Base-by-base conservation (phyloP, 2,797 vertebrate genomes). In the Notamacropus eugenii region DNA sequence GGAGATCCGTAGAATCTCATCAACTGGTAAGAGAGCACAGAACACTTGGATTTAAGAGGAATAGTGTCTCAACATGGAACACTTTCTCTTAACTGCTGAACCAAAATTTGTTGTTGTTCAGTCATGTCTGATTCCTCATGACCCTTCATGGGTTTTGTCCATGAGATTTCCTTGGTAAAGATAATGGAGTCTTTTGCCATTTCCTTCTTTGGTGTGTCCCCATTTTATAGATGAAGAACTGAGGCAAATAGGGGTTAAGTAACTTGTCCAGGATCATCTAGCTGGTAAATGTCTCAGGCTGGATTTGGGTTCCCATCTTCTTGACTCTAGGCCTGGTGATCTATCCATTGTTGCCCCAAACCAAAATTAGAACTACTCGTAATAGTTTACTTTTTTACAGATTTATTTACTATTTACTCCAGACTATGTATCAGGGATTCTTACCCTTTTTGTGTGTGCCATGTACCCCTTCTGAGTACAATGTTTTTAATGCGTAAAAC, bases 1-100 rank as follows among this genome's bases (percentile, higher is more conserved):
- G 91, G 96, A 96, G 24, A 98, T 99, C 91, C 98, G 99, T 54
- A 99, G 99, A 96, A 98, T 99, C 90, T 98, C 93, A 28, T 99
- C 99, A 19, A 99, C 99, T 92, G 99, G 99, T 99, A 98, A 34
- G 96, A 67, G 46, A n/a, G n/a, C 55, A 3, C 50, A 24, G 1
- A 50, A 58, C 58, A n/a, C n/a, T 3, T 2, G 0, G 55, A 29
- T 54, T 56, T n/a, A n/a, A 87, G 92, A 4, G 28, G 28, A 4
- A 14, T 28, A n/a, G 27, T 6, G 0, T 57, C 1, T 55, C 31
- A 34, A 5, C 22, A 5, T 54, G 0, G 1, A 90, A 40, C 4
- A 28, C 14, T 55, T 90, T 59, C 40, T 24, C 1, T 16, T 13
- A 59, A 52, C 28, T 4, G 0, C 0, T 5, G 50, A 91, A 24